A percentile compares a stretch with the other conserved stretches of the same genome.
Evolutionary conservation across 2,888 invertebrate genomes (phyloP).

Genomic region (Xanthorhoe designata): DNA sequence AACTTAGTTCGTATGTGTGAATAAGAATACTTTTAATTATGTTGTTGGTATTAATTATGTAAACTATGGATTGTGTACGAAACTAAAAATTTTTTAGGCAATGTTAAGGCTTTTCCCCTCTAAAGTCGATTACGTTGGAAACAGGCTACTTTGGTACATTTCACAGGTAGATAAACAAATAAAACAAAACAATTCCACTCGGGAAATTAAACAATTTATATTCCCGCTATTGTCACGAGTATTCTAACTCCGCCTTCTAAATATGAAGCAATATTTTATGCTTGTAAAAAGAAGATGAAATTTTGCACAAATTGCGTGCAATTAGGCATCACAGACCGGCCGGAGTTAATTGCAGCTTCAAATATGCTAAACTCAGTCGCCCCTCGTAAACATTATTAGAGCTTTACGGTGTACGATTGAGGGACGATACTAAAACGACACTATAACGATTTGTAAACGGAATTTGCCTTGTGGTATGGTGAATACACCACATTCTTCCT

Average conservation of each 20-base stretch:
- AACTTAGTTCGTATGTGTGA: too few relatives aligned
- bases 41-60: too few relatives aligned
- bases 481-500: neutral
- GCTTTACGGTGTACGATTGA: conserved; percentile 30
- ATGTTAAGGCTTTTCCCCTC: neutral
- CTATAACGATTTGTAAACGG: neutral
- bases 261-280: conserved; percentile 33
- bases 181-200: conserved; percentile 21
- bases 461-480: neutral
- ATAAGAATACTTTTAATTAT: too few relatives aligned
- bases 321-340: conserved; percentile 49
- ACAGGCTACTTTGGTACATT: too few relatives aligned
- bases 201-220: conserved; percentile 33
- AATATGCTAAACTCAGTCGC: conserved; percentile 57
- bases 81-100: neutral
- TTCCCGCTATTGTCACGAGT: conserved; percentile 25
- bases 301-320: conserved; percentile 51
- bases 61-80: too few relatives aligned
- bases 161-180: conserved; percentile 5
- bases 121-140: too few relatives aligned
- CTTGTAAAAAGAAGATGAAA: conserved; percentile 45
- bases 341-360: conserved; percentile 52
- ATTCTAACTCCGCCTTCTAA: conserved; percentile 24
- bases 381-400: conserved; percentile 50
- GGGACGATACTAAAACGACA: conserved; percentile 40